phyloP scores from a whole-genome alignment of 2,888 invertebrate species.

The Seira musarum region DNA sequence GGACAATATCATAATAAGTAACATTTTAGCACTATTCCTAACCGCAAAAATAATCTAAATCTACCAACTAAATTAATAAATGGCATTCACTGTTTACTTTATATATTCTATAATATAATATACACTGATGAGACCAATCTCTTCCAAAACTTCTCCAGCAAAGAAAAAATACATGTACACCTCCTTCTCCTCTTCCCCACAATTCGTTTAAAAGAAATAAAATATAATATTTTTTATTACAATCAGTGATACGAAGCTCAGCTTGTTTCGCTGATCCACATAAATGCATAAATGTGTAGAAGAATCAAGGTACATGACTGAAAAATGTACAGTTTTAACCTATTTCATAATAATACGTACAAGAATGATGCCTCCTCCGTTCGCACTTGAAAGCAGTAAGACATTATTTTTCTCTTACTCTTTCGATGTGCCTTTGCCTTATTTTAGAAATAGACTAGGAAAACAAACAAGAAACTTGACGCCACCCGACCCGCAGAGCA shows the following conservation, averaged over 20 bases:
- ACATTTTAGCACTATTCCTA: not conserved
- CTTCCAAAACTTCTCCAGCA: slow-evolving; percentile 53
- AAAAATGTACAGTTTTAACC: not conserved
- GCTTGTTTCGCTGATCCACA: not conserved
- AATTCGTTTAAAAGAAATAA: not conserved
- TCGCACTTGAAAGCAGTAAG: not conserved
- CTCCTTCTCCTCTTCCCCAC: not conserved
- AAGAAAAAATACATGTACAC: not conserved
- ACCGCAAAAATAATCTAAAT: too few relatives aligned
- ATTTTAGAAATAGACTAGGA: not conserved
- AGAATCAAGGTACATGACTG: slow-evolving; percentile 19
- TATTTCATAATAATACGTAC: not conserved
- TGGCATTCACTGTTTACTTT: too few relatives aligned
- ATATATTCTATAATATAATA: slow-evolving; percentile 1
- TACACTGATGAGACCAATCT: slow-evolving; percentile 53
- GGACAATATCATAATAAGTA: slow-evolving; percentile 4
- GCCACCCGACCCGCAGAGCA: too few relatives aligned
- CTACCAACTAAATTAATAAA: not conserved
- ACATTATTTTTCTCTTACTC: not conserved
- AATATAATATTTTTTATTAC: not conserved
- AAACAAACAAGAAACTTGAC: not conserved
- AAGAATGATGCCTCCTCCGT: not conserved
- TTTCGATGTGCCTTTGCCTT: too few relatives aligned
- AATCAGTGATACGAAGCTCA: slow-evolving; percentile 3
- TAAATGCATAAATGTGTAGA: not conserved